phyloP scores from a whole-genome alignment of 2,797 vertebrate genomes.

The Malurus splendens region DNA sequence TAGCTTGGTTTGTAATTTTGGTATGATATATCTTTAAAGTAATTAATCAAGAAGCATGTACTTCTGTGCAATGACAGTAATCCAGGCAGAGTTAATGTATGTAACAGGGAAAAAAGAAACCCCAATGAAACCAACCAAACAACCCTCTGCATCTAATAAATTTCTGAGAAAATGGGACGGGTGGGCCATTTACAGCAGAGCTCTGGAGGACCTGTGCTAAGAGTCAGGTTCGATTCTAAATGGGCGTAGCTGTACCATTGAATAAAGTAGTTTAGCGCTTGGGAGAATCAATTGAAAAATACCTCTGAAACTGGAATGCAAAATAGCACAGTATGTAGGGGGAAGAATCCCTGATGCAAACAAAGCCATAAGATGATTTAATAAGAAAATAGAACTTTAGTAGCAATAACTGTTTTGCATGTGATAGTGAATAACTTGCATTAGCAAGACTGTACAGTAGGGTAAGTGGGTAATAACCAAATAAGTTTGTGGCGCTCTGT shows the following conservation, averaged over 20 bases:
- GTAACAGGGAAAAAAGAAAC: background rate
- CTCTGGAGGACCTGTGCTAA: slow-evolving; percentile 38
- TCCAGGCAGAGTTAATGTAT: background rate
- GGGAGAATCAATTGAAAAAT: slow-evolving; percentile 75
- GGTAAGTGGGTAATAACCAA: slow-evolving; percentile 69
- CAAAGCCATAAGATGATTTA: slow-evolving; percentile 89
- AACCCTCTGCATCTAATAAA: background rate
- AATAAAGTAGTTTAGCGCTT: slow-evolving; percentile 63
- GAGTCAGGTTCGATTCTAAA: slow-evolving; percentile 29
- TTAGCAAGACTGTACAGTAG: slow-evolving; percentile 68
- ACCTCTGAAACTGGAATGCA: slow-evolving; percentile 85
- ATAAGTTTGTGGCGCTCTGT: slow-evolving; percentile 67
- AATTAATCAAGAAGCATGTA: slow-evolving; percentile 22
- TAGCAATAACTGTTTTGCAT: slow-evolving; percentile 96
- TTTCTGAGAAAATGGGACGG: slow-evolving; percentile 1
- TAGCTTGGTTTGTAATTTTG: slow-evolving; percentile 49
- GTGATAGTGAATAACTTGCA: slow-evolving; percentile 79
- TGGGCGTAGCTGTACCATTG: slow-evolving; percentile 56
- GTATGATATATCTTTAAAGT: background rate
- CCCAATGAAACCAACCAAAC: background rate
- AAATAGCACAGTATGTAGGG: slow-evolving; percentile 80
- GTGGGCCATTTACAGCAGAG: slow-evolving; percentile 54
- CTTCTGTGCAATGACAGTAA: slow-evolving; percentile 16
- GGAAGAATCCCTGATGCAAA: slow-evolving; percentile 76
- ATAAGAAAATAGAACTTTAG: slow-evolving; percentile 85